phyloP scores from a whole-genome alignment of 2,888 invertebrate species.

The Cepaea hortensis region DNA sequence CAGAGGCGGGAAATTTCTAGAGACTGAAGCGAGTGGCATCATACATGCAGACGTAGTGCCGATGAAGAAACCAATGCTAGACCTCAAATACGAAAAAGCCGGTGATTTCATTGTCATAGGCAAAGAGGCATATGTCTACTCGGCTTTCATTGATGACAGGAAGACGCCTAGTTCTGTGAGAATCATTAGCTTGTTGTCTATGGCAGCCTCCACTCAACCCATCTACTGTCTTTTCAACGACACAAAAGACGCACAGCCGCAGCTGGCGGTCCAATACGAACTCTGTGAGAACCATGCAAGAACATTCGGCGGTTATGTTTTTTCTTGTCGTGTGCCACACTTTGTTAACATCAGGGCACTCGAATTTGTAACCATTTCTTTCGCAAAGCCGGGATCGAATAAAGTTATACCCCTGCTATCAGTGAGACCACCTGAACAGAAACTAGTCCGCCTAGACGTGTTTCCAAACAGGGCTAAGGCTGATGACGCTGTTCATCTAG shows the following conservation, averaged over 20 bases:
- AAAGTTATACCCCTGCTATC: not conserved
- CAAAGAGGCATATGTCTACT: conserved; percentile 60
- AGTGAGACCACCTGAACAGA: conserved; percentile 15
- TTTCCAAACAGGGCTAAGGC: not conserved
- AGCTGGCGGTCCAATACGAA: conserved; percentile 59
- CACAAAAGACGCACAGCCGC: not conserved
- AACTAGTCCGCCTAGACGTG: not conserved
- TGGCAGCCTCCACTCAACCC: conserved; percentile 51
- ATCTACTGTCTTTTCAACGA: conserved; percentile 59
- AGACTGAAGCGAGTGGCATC: not conserved
- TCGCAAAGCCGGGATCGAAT: conserved; percentile 1
- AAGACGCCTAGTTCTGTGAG: conserved; percentile 55
- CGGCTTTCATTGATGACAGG: conserved; percentile 69
- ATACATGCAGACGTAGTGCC: not conserved
- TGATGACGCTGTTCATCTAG: no score
- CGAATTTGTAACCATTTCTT: not conserved
- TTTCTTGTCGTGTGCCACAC: conserved; percentile 63
- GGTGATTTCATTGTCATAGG: conserved; percentile 49
- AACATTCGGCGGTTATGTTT: conserved; percentile 66
- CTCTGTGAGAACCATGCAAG: conserved; percentile 71
- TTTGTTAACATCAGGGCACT: conserved; percentile 13
- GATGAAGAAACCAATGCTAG: not conserved
- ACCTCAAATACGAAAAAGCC: not conserved
- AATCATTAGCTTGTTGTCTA: conserved; percentile 58
- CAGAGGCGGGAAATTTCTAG: no score